Base-by-base conservation (phyloP, 2,888 invertebrate species). In the Dione juno region DNA sequence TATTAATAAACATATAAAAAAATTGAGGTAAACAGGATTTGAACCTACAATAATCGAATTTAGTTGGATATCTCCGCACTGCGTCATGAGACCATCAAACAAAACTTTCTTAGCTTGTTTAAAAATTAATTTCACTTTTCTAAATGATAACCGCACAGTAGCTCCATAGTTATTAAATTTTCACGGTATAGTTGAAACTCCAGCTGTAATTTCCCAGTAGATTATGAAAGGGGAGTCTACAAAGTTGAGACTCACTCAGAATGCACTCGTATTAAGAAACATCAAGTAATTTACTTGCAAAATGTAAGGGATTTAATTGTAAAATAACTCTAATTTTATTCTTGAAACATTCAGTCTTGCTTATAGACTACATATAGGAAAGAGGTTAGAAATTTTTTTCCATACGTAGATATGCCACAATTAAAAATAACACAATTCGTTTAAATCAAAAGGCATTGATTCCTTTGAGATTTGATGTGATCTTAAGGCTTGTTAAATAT, bases 121-220 rank as follows among this genome's bases (percentile, higher is more conserved):
- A 69, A 69, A 69, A 69, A 69, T 64, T 69, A 69, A 69, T 69
- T 64, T 69, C 63, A 69, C 54, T 69, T 54, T 53, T 61, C 54
- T 45, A 63, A 45, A 64, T 69, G 54, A 54, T 69, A 69, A 69
- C 68, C 63, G 45, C 63, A 63, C 37, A 45, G 53, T 19, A 37
- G 57, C 57, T 37, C 54, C 63, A 63, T 68, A 40, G 61, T 67
- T 64, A 71, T 71, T 71, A 71, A 71, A 71, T 67, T 71, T 71
- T 71, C 70, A 71, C 40, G 50, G n/a, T 52, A 59, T 70, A 67
- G 45, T 70, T 64, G 67, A 67, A 70, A 54, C 54, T 67, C 57
- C 67, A 70, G 61, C 48, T 67, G 70, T 70, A 67, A 70, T 70
- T 70, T 70, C 70, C 70, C 70, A 70, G 70, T 57, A 67, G 70